A percentile compares a stretch with the other conserved stretches of the same genome.
These are phyloP conservation scores for Pammene aurita DNA, from an alignment of 2,888 invertebrate genomes.

Conservation along the genomic window DNA sequence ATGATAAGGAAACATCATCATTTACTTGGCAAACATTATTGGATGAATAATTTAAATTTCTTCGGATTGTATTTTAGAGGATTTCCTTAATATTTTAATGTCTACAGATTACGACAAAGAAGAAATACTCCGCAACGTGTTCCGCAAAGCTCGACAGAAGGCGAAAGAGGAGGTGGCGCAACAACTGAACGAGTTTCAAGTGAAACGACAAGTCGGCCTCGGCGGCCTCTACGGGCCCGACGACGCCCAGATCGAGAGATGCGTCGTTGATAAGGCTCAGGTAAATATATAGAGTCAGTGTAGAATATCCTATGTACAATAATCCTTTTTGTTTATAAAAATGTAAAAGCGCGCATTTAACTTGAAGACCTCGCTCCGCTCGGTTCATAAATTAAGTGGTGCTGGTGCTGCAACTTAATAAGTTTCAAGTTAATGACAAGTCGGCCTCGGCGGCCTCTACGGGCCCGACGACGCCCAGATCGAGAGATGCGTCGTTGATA, in stretches of 20 bases:
- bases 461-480: conserved; percentile 92
- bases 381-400: too few relatives aligned
- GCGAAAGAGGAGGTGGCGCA: conserved; percentile 92
- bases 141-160: conserved; percentile 93
- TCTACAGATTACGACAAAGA: conserved; percentile 91
- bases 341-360: too few relatives aligned
- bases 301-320: too few relatives aligned
- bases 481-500: conserved; percentile 91
- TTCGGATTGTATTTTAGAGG: neutral
- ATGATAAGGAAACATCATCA: too few relatives aligned
- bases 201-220: conserved; percentile 94
- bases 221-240: conserved; percentile 95
- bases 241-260: conserved; percentile 90
- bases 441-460: conserved; percentile 94
- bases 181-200: conserved; percentile 92
- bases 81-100: conserved; percentile 58
- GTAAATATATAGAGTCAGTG: conserved; percentile 72
- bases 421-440: conserved; percentile 93
- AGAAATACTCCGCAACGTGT: conserved; percentile 93
- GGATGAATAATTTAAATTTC: too few relatives aligned
- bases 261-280: conserved; percentile 89
- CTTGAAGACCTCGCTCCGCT: too few relatives aligned
- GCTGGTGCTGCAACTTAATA: conserved; percentile 89
- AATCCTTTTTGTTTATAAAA: too few relatives aligned
- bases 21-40: too few relatives aligned